Conservation (phyloP, 2,888 invertebrate genomes). For the Mythimna vitellina region DNA sequence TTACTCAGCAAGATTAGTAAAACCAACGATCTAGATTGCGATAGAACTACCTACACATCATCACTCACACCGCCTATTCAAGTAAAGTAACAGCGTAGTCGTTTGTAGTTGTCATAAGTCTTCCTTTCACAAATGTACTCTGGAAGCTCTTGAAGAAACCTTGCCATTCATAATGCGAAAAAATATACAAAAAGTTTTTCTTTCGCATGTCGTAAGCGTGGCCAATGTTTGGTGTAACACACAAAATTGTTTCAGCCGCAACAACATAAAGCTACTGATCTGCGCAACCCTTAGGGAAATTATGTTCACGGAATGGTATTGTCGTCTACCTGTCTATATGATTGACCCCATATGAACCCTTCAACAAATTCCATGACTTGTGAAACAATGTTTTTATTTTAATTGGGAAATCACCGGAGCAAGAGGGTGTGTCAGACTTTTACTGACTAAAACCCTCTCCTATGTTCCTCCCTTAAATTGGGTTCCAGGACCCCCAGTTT, state of each 20-base stretch:
- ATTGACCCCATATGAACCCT: neutral
- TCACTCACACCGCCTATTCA: neutral
- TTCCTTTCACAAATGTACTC: neutral
- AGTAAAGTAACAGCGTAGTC: neutral
- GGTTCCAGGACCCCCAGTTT: too few relatives aligned
- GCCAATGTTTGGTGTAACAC: neutral
- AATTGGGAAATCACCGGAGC: too few relatives aligned
- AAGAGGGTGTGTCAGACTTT: too few relatives aligned
- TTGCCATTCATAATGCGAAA: neutral
- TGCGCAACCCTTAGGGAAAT: conserved; percentile 40
- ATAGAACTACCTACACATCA: neutral
- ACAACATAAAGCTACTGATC: conserved; percentile 1
- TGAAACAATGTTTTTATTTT: too few relatives aligned
- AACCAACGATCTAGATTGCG: neutral
- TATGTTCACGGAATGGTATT: conserved; percentile 13
- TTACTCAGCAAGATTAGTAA: too few relatives aligned
- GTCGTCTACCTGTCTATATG: neutral
- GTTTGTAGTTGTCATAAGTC: neutral
- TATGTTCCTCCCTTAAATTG: too few relatives aligned
- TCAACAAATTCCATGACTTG: neutral
- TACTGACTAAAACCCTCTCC: too few relatives aligned
- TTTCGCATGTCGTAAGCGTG: too few relatives aligned
- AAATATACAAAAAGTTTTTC: neutral
- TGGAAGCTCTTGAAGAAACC: neutral
- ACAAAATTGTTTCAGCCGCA: neutral